Conservation (phyloP, 2,797 vertebrate genomes). For the Botia kubotai region DNA sequence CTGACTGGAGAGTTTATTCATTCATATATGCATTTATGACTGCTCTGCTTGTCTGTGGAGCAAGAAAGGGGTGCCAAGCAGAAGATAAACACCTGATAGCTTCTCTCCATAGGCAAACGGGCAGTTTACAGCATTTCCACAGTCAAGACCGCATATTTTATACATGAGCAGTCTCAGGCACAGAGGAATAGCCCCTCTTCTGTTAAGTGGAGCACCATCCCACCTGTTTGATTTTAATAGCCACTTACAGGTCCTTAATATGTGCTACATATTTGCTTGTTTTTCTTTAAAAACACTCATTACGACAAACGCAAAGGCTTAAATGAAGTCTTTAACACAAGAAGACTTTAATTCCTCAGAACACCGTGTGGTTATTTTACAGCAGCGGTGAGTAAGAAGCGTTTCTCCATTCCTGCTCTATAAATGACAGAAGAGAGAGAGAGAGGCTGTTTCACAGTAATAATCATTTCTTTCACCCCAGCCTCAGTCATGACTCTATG, state of each 20-base stretch:
- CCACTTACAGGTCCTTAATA: constrained; percentile 74
- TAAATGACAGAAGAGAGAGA: constrained; percentile 68
- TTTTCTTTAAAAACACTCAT: constrained; percentile 64
- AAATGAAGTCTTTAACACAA: constrained; percentile 22
- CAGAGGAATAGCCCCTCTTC: constrained; percentile 72
- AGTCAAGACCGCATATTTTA: constrained; percentile 77
- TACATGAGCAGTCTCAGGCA: constrained; percentile 75
- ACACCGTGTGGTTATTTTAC: constrained; percentile 62
- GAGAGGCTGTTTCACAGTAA: constrained; percentile 52
- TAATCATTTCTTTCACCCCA: constrained; percentile 53
- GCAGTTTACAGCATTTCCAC: constrained; percentile 76
- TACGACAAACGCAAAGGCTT: constrained; percentile 53
- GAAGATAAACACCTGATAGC: constrained; percentile 76
- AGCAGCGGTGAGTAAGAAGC: constrained; percentile 49
- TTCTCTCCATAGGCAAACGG: constrained; percentile 74
- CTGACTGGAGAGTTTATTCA: constrained; percentile 65
- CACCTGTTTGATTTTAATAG: constrained; percentile 75
- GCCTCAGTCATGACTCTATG: constrained; percentile 28
- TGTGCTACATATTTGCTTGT: constrained; percentile 70
- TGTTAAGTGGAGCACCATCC: constrained; percentile 66
- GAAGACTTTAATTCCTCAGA: constrained; percentile 75
- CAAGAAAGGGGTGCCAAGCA: constrained; percentile 62
- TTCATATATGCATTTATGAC: constrained; percentile 74
- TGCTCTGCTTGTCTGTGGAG: constrained; percentile 64
- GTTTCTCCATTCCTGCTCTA: constrained; percentile 64